Evolutionary conservation across 2,113 vertebrate species (phyloP).

Genomic region (Ammodytes marinus): DNA sequence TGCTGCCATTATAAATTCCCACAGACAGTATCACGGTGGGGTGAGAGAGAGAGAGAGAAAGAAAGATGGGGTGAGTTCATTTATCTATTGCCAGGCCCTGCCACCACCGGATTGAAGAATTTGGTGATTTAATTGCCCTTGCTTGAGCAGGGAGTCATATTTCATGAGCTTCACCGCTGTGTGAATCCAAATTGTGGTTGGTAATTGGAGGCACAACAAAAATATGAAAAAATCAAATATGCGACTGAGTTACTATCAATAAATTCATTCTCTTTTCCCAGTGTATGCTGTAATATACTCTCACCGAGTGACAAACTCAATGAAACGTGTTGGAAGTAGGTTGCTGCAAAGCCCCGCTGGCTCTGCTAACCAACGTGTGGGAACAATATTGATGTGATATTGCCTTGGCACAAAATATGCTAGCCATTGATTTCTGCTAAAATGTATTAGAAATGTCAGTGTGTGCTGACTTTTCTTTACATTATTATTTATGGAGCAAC

Average conservation of each 20-base stretch:
- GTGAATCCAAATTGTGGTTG: constrained; percentile 50
- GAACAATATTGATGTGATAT: constrained; percentile 55
- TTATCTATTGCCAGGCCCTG: constrained; percentile 48
- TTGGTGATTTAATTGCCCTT: constrained; percentile 60
- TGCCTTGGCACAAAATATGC: constrained; percentile 49
- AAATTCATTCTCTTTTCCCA: constrained; percentile 39
- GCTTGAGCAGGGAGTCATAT: constrained; percentile 44
- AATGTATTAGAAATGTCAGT: constrained; percentile 55
- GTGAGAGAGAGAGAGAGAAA: neutral
- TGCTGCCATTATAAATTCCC: constrained; percentile 35
- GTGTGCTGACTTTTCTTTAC: neutral
- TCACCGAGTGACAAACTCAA: constrained; percentile 56
- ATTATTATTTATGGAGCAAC: constrained; percentile 36
- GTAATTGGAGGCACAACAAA: constrained; percentile 53
- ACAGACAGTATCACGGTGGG: neutral
- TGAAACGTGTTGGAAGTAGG: constrained; percentile 54
- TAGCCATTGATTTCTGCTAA: constrained; percentile 42
- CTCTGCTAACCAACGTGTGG: constrained; percentile 43
- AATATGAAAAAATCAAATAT: constrained; percentile 28
- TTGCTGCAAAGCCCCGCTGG: constrained; percentile 37
- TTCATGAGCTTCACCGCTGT: constrained; percentile 34
- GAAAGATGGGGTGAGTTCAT: neutral
- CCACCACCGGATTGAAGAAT: constrained; percentile 24
- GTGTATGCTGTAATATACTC: constrained; percentile 32
- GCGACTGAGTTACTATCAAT: constrained; percentile 55